Evolutionary conservation across 2,888 invertebrate species (phyloP).

Genomic region (Willowsia nigromaculata): DNA sequence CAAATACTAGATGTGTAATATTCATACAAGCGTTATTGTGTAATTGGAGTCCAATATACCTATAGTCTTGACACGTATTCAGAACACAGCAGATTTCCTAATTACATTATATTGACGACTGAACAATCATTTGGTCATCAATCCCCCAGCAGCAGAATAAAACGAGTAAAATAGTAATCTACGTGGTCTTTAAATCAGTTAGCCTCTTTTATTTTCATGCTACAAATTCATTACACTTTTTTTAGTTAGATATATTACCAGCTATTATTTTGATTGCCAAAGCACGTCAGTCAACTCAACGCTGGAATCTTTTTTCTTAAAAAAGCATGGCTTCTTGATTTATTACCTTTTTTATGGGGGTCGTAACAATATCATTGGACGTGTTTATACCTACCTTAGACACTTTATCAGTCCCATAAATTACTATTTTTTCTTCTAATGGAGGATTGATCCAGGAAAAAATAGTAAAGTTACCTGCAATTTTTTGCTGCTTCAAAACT

Average conservation of each 20-base stretch:
- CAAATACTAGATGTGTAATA: too few species aligned
- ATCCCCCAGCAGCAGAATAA: background rate
- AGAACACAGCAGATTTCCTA: too few species aligned
- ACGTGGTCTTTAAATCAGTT: background rate
- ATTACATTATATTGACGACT: too few species aligned
- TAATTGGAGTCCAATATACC: too few species aligned
- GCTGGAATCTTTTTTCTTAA: background rate
- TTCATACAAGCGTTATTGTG: too few species aligned
- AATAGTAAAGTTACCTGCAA: background rate
- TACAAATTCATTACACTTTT: background rate
- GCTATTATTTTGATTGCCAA: constrained; percentile 11
- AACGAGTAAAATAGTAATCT: background rate
- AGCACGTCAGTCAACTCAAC: background rate
- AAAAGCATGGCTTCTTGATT: background rate
- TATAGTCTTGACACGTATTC: too few species aligned
- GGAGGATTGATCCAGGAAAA: constrained; percentile 7
- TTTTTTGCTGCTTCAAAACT: background rate
- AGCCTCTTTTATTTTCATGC: background rate
- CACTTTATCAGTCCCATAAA: constrained; percentile 43
- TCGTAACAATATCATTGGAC: background rate
- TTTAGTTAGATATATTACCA: background rate
- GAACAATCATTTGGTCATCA: too few species aligned
- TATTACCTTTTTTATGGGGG: background rate
- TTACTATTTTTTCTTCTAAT: constrained; percentile 41
- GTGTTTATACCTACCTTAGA: constrained; percentile 11